Percentiles rank a stretch among this genome's conserved stretches.
phyloP scores from a whole-genome alignment of 2,888 invertebrate genomes.

The Ectobius pallidus region DNA sequence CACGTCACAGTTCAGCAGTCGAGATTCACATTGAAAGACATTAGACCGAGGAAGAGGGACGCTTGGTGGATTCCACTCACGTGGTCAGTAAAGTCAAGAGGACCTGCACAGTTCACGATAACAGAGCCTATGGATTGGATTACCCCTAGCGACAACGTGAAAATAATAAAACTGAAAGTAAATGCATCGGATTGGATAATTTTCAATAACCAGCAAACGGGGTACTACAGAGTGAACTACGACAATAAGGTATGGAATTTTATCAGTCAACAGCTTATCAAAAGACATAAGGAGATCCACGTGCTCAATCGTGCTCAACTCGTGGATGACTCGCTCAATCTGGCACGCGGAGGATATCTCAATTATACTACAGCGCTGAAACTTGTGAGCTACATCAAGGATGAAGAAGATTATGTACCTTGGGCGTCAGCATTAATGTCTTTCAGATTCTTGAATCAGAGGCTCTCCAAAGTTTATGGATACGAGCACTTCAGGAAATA shows the following conservation, averaged over 20 bases:
- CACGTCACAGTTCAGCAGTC: no score
- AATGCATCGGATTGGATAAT: slow-evolving; percentile 64
- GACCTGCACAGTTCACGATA: not conserved
- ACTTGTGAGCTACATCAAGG: slow-evolving; percentile 65
- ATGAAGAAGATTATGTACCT: slow-evolving; percentile 69
- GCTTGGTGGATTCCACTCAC: slow-evolving; percentile 5
- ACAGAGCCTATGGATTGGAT: slow-evolving; percentile 15
- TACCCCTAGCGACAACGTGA: not conserved
- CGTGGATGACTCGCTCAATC: slow-evolving; percentile 73
- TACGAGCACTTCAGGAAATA: slow-evolving; percentile 20
- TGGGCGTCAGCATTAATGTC: slow-evolving; percentile 66
- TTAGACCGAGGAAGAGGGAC: not conserved
- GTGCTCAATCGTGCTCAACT: slow-evolving; percentile 71
- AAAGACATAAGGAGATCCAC: slow-evolving; percentile 57
- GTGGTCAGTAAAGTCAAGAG: not conserved
- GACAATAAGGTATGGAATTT: slow-evolving; percentile 64
- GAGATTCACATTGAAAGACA: slow-evolving; percentile 9
- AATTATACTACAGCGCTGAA: slow-evolving; percentile 67
- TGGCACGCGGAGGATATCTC: slow-evolving; percentile 64
- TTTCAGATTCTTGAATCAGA: slow-evolving; percentile 50
- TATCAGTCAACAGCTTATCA: slow-evolving; percentile 51
- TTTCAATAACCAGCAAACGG: slow-evolving; percentile 75
- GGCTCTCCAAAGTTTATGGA: slow-evolving; percentile 23
- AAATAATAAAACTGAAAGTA: not conserved
- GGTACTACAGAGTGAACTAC: slow-evolving; percentile 69